Percentiles rank a stretch among this genome's conserved stretches.
Conservation (phyloP, 2,888 invertebrate species). For the Coecobrya sp. region DNA sequence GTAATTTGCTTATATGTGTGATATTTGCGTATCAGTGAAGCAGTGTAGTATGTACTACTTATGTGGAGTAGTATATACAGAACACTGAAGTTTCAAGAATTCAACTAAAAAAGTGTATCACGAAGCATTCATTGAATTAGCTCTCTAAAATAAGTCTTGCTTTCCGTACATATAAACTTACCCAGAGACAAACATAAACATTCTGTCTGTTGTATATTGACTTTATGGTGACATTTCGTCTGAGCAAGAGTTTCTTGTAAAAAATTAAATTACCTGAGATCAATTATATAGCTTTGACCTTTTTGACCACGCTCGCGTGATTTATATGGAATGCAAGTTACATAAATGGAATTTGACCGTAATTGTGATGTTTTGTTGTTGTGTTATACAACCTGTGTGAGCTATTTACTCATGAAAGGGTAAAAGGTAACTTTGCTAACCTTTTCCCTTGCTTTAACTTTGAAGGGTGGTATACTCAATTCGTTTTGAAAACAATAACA, state of each 20-base stretch:
- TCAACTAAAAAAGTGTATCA: slow-evolving; percentile 1
- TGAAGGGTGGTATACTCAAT: no score
- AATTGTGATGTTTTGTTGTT: no score
- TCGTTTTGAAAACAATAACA: no score
- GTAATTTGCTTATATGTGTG: background rate
- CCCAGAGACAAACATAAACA: background rate
- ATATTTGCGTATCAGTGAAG: background rate
- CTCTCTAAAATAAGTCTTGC: background rate
- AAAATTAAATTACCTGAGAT: background rate
- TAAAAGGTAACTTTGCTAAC: no score
- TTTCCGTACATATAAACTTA: background rate
- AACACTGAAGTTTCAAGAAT: background rate
- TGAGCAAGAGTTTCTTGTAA: background rate
- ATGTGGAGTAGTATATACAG: background rate
- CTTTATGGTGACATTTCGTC: slow-evolving; percentile 46
- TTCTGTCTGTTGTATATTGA: background rate
- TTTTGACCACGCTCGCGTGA: no score
- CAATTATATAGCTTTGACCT: background rate
- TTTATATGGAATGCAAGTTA: no score
- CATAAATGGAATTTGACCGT: no score
- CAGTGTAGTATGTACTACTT: background rate
- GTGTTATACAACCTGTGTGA: no score
- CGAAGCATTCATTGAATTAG: background rate
- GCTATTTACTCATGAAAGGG: no score
- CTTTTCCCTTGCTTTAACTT: no score